Conservation (phyloP, 2,888 invertebrate genomes). For the Microdon myrmicae region DNA sequence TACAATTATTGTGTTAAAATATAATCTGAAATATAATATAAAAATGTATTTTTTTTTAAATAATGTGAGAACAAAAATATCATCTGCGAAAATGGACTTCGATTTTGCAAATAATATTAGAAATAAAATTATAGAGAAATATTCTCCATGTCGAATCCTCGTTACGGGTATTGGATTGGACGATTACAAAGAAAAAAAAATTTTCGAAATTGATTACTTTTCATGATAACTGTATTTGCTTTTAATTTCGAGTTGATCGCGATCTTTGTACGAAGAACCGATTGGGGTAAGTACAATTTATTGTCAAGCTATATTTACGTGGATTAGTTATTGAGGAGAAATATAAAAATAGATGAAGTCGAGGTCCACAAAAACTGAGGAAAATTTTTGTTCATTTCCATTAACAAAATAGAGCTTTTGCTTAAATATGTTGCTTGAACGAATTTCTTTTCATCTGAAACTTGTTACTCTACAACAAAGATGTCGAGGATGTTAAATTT, state of each 20-base stretch:
- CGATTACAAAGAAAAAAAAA: constrained; percentile 23
- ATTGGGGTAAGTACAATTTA: constrained; percentile 40
- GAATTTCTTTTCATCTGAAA: constrained; percentile 44
- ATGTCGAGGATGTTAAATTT: constrained; percentile 99
- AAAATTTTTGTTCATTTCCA: constrained; percentile 46
- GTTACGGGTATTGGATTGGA: constrained; percentile 35
- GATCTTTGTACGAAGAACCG: constrained; percentile 29
- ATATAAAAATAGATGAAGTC: constrained; percentile 60
- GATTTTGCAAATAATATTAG: constrained; percentile 59
- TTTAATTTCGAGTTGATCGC: constrained; percentile 22
- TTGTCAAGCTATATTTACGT: constrained; percentile 32
- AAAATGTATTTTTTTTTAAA: constrained; percentile 23
- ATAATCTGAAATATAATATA: constrained; percentile 19
- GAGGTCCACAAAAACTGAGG: constrained; percentile 62
- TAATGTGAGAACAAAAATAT: constrained; percentile 67
- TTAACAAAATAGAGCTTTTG: constrained; percentile 28
- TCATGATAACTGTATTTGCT: constrained; percentile 26
- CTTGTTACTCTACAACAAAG: constrained; percentile 69
- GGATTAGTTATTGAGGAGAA: constrained; percentile 49
- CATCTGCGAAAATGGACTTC: constrained; percentile 67
- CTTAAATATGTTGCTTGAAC: constrained; percentile 36
- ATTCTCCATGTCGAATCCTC: constrained; percentile 26
- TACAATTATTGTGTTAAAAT: constrained; percentile 55
- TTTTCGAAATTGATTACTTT: constrained; percentile 44
- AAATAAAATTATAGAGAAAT: constrained; percentile 16